Evolutionary conservation across 2,797 vertebrate species (phyloP).

Genomic region (Chelonia mydas): DNA sequence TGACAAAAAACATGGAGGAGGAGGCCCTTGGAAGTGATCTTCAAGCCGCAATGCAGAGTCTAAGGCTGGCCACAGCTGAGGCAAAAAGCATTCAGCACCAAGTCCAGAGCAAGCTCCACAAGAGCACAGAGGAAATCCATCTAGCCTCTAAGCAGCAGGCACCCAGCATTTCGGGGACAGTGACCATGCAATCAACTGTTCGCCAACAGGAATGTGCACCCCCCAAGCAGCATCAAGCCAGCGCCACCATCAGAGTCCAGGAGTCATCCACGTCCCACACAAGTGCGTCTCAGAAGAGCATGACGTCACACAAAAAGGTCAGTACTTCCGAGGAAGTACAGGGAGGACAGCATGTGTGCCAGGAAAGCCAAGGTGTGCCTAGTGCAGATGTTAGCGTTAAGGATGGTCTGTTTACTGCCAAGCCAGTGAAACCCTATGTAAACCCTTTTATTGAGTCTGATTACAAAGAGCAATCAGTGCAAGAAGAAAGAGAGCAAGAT

Average conservation of each 20-base stretch:
- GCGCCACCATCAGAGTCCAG: constrained; percentile 52
- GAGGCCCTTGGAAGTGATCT: constrained; percentile 74
- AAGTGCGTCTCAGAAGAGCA: constrained; percentile 78
- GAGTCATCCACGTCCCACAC: constrained; percentile 62
- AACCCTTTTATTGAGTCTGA: constrained; percentile 81
- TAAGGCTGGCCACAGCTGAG: constrained; percentile 84
- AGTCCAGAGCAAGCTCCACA: constrained; percentile 78
- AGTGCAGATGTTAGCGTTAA: constrained; percentile 82
- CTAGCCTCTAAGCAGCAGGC: constrained; percentile 15
- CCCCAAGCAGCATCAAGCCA: constrained; percentile 41
- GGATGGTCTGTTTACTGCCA: constrained; percentile 82
- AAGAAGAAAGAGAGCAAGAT: constrained; percentile 84
- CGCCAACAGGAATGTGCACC: constrained; percentile 49
- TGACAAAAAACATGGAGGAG: constrained; percentile 14
- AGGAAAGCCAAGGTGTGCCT: constrained; percentile 74
- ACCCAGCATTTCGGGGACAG: constrained; percentile 19
- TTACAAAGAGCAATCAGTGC: constrained; percentile 83
- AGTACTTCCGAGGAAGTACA: constrained; percentile 88
- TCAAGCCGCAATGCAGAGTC: constrained; percentile 83
- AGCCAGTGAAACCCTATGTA: constrained; percentile 76
- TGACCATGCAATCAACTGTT: constrained; percentile 12
- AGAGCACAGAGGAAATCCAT: constrained; percentile 47
- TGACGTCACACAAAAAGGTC: constrained; percentile 90
- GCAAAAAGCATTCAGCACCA: constrained; percentile 84
- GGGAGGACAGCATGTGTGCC: constrained; percentile 78